A percentile compares a stretch with the other conserved stretches of the same genome.
phyloP scores from a whole-genome alignment of 2,888 invertebrate genomes.

The Drosophila birchii region DNA sequence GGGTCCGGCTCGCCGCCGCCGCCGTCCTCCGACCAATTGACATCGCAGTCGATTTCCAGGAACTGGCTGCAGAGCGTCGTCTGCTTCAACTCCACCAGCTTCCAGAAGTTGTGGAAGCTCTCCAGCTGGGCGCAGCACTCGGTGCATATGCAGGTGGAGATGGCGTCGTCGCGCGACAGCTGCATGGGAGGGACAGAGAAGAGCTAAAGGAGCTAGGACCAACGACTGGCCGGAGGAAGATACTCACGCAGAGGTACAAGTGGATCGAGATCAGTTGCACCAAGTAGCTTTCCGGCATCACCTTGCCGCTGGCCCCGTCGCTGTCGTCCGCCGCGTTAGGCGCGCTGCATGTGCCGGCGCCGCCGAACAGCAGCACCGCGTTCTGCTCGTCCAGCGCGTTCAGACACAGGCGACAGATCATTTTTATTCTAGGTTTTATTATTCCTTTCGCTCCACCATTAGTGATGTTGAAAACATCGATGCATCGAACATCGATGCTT shows the following conservation, averaged over 20 bases:
- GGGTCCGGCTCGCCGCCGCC: constrained; percentile 49
- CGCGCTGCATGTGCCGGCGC: constrained; percentile 32
- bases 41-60: constrained; percentile 70
- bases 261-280: constrained; percentile 76
- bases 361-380: constrained; percentile 63
- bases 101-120: constrained; percentile 72
- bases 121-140: constrained; percentile 67
- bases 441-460: not conserved
- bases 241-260: constrained; percentile 77
- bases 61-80: constrained; percentile 69
- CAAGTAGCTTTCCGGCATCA: constrained; percentile 71
- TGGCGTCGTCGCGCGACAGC: constrained; percentile 70
- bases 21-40: constrained; percentile 68
- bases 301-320: constrained; percentile 36
- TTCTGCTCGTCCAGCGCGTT: constrained; percentile 67
- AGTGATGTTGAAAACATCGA: no score
- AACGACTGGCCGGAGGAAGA: no score
- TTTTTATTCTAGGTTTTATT: constrained; percentile 46
- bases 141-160: constrained; percentile 69
- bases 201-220: not conserved
- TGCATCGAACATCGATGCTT: no score
- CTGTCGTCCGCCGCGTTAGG: constrained; percentile 27
- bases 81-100: constrained; percentile 68
- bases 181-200: constrained; percentile 16
- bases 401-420: constrained; percentile 75